These are phyloP conservation scores for Gopherus evgoodei DNA, from an alignment of 2,113 vertebrate species.

Conservation along the genomic window DNA sequence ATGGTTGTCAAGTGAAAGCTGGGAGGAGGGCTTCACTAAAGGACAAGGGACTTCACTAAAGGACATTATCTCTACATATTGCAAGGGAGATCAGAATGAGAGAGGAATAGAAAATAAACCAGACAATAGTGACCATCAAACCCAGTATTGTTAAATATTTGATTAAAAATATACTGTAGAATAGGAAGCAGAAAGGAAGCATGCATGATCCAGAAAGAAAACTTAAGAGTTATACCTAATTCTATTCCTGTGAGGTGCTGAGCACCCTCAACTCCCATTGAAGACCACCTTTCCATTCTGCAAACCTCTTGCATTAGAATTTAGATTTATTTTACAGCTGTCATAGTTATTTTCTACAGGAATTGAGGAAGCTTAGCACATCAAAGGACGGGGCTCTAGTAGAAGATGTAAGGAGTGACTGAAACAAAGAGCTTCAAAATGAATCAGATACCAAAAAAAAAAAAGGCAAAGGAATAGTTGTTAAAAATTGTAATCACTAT, in stretches of 20 bases:
- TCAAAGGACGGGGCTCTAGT: too few species aligned
- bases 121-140: background rate
- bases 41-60: background rate
- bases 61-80: background rate
- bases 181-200: background rate
- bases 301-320: too few species aligned
- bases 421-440: too few species aligned
- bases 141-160: background rate
- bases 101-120: background rate
- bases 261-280: background rate
- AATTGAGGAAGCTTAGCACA: too few species aligned
- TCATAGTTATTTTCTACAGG: too few species aligned
- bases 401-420: too few species aligned
- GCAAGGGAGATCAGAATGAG: background rate
- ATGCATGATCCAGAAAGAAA: background rate
- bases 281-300: too few species aligned
- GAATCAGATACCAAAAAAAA: too few species aligned
- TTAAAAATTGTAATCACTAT: too few species aligned
- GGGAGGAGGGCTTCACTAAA: background rate
- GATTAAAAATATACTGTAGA: background rate
- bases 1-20: background rate
- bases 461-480: too few species aligned
- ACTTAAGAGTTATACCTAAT: background rate
- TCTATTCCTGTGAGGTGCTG: background rate
- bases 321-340: too few species aligned